Evolutionary conservation across 2,113 vertebrate species (phyloP).

Genomic region (Clarias macrocephalus): DNA sequence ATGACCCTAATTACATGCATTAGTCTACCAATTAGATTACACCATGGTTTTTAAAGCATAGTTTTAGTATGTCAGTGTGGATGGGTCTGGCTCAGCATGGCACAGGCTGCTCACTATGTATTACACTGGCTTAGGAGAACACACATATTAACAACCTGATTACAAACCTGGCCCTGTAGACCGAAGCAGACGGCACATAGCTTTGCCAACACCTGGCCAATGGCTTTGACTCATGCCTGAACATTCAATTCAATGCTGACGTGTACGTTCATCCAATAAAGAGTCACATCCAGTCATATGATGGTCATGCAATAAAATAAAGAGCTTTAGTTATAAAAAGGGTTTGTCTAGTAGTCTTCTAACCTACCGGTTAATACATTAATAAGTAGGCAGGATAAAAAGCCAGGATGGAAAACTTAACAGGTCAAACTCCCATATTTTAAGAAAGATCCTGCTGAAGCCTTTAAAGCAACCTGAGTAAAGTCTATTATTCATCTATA

Average conservation of each 20-base stretch:
- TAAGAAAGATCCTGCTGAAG: neutral
- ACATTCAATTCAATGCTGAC: conserved; percentile 2
- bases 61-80: neutral
- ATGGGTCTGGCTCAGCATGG: conserved; percentile 16
- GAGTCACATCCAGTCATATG: neutral
- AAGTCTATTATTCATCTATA: neutral
- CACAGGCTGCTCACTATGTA: conserved; percentile 2
- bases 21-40: neutral
- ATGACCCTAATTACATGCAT: neutral
- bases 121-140: conserved; percentile 26
- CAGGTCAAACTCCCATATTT: neutral
- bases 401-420: neutral
- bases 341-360: neutral
- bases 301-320: conserved; percentile 1
- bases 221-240: conserved; percentile 29
- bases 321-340: neutral
- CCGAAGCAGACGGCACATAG: conserved; percentile 7
- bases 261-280: neutral
- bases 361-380: neutral
- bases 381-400: neutral
- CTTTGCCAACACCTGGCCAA: conserved; percentile 26
- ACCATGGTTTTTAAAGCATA: neutral
- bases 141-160: conserved; percentile 32
- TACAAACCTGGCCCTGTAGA: conserved; percentile 15
- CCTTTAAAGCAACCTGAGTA: neutral